Evolutionary conservation across 1,140 invertebrate genomes (phyloP).

Genomic region (Drosophila fuyamai): DNA sequence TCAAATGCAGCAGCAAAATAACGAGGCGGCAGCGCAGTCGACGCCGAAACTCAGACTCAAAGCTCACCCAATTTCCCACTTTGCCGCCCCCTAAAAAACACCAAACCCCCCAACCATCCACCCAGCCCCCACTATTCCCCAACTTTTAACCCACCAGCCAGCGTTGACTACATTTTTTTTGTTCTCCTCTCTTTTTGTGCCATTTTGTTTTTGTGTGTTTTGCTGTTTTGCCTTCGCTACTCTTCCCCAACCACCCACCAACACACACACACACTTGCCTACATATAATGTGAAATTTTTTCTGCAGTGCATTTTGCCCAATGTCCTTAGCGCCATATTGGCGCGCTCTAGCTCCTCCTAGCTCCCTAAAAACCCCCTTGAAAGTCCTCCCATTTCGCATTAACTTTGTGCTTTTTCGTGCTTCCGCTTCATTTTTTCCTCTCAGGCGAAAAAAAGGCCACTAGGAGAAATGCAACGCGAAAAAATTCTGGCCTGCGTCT

Average conservation of each 20-base stretch:
- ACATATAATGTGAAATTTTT: slow-evolving; percentile 75
- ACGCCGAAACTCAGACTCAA: slow-evolving; percentile 30
- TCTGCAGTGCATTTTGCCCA: slow-evolving; percentile 76
- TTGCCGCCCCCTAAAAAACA: slow-evolving; percentile 22
- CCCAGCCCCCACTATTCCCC: not conserved
- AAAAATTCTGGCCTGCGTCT: slow-evolving; percentile 60
- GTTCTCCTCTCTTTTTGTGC: slow-evolving; percentile 55
- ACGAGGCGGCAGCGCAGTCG: slow-evolving; percentile 47
- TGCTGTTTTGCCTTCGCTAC: slow-evolving; percentile 67
- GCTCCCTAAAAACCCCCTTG: slow-evolving; percentile 22
- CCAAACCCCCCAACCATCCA: slow-evolving; percentile 8
- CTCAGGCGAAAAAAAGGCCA: slow-evolving; percentile 30
- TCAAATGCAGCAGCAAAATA: slow-evolving; percentile 76
- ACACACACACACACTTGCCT: slow-evolving; percentile 37
- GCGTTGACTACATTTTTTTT: slow-evolving; percentile 57
- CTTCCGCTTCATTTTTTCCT: slow-evolving; percentile 78
- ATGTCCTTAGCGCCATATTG: slow-evolving; percentile 80
- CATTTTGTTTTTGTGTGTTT: slow-evolving; percentile 83
- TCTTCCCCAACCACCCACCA: slow-evolving; percentile 18
- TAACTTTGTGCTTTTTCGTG: slow-evolving; percentile 80
- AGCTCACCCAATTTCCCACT: slow-evolving; percentile 30
- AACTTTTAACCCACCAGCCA: slow-evolving; percentile 24
- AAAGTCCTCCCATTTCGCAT: slow-evolving; percentile 49
- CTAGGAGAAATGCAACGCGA: slow-evolving; percentile 54
- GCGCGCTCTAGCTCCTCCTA: slow-evolving; percentile 48